These are phyloP conservation scores for Dicrurus megarhynchus DNA, from an alignment of 2,113 vertebrate species.

Conservation along the genomic window DNA sequence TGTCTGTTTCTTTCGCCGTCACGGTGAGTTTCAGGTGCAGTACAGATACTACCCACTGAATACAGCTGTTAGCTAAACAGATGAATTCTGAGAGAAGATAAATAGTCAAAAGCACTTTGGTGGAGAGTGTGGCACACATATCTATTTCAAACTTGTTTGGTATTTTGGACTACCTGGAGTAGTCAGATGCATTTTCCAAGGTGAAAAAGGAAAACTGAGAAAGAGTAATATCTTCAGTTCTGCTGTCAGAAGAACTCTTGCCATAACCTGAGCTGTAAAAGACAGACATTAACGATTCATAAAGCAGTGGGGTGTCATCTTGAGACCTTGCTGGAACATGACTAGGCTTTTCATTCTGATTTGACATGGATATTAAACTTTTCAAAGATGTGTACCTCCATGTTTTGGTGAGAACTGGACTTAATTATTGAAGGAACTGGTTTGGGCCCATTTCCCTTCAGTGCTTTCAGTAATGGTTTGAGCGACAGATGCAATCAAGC, in stretches of 20 bases:
- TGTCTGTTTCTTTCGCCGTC: background rate
- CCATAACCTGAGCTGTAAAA: background rate
- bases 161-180: background rate
- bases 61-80: background rate
- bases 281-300: background rate
- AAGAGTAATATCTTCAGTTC: background rate
- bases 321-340: background rate
- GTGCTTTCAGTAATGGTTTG: background rate
- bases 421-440: background rate
- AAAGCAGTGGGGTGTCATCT: background rate
- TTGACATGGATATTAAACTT: background rate
- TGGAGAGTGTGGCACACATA: background rate
- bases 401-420: background rate
- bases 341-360: background rate
- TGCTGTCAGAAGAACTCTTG: background rate
- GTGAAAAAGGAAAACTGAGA: background rate
- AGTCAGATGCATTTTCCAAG: background rate
- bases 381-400: background rate
- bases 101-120: background rate
- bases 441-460: background rate
- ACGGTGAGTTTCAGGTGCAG: background rate
- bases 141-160: background rate
- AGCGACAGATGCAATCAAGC: too few species aligned
- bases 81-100: background rate
- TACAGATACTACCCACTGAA: too few species aligned